phyloP scores from a whole-genome alignment of 2,113 vertebrate species.

The Trachemys scripta region DNA sequence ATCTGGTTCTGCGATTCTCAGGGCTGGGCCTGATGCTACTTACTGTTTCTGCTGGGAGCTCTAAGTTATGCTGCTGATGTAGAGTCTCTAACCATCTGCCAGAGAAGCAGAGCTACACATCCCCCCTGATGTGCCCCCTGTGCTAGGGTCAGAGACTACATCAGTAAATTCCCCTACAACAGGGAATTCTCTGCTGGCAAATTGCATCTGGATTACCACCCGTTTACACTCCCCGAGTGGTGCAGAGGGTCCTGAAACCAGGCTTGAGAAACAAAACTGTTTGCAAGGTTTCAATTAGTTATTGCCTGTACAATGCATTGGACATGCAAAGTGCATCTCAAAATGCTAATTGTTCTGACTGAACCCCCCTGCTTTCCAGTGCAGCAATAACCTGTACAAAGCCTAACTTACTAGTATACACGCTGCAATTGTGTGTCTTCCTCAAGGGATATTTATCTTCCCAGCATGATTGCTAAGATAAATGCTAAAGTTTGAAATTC shows the following conservation, averaged over 20 bases:
- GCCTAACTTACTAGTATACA: conserved; percentile 60
- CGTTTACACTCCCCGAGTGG: conserved; percentile 32
- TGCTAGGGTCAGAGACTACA: neutral
- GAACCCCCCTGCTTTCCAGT: conserved; percentile 49
- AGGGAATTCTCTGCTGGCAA: neutral
- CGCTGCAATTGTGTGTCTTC: conserved; percentile 78
- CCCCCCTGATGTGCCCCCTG: neutral
- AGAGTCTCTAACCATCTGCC: neutral
- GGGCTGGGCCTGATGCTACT: accelerated
- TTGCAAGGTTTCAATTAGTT: conserved; percentile 48
- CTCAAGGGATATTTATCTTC: conserved; percentile 83
- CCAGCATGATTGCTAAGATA: conserved; percentile 80
- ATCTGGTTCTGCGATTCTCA: neutral
- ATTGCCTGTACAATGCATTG: neutral
- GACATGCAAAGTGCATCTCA: conserved; percentile 30
- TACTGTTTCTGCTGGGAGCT: neutral
- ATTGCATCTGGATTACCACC: neutral
- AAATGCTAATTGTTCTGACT: conserved; percentile 51
- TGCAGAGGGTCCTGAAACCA: neutral
- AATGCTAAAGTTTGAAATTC: conserved; percentile 83
- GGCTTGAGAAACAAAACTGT: neutral
- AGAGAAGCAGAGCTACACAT: neutral
- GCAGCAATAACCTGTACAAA: conserved; percentile 62
- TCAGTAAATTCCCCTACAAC: neutral
- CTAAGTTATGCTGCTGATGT: neutral